Base-by-base conservation (phyloP, 1,140 invertebrate genomes). In the Drosophila ironensis region DNA sequence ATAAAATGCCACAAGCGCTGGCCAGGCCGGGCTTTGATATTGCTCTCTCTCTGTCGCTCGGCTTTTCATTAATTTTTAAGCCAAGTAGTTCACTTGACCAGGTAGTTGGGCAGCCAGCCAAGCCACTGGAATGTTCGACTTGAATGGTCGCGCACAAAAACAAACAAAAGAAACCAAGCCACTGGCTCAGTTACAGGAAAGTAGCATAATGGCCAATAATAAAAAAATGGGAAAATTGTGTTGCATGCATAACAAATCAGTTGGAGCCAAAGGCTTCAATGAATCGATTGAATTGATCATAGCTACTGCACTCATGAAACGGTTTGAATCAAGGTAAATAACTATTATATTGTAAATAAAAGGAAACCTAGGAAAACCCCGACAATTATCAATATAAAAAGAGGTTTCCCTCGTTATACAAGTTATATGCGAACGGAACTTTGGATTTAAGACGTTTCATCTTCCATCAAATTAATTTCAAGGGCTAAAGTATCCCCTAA, bases 51-150 rank as follows among this genome's bases (percentile, higher is more conserved):
- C 2, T 11, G 9, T 25, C 22, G 41, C 64, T 44, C 52, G 41
- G 53, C 28, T 52, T 72, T 66, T 56, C 27, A 28, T 56, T 69
- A 51, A 38, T 57, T 53, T 44, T 50, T 37, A 24, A 66, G 64
- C 78, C 78, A 82, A 82, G 74, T 78, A 84, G 74, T 86, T 84
- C 80, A 84, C 63, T 78, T 82, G 77, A 82, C 78, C 78, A 84
- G 78, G 80, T 86, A 78, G 80, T 78, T 78, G 78, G 72, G 64
- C 80, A 86, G 51, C 30, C 59, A 77, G 78, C 80, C 78, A 74
- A 37, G 33, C 61, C 72, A 63, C 41, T 84, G 80, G 74, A 84
- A 84, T 84, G 78, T 63, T 84, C 38, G 47, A 70, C 80, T 74
- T 84, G 33, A 86, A 56, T 78, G 74, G 53, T 48, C 44, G 11